These are phyloP conservation scores for Nymphicus hollandicus DNA, from an alignment of 2,113 vertebrate species.

Conservation along the genomic window DNA sequence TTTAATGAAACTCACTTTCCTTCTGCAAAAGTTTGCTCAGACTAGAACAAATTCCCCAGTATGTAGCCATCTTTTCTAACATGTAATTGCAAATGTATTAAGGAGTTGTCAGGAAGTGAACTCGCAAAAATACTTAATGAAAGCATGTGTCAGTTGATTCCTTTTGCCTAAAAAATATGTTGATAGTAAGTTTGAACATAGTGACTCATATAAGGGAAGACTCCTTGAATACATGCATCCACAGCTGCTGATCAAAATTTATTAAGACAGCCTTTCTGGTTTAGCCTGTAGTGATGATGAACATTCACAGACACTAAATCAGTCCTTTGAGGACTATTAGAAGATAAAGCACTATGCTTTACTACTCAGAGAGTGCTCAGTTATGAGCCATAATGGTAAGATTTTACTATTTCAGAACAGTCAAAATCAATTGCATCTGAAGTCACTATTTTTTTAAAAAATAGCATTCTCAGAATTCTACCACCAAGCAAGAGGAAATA, in stretches of 20 bases:
- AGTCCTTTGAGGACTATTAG: slow-evolving; percentile 61
- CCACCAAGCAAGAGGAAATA: background rate
- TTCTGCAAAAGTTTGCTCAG: background rate
- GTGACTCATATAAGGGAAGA: background rate
- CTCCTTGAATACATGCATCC: background rate
- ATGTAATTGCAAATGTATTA: background rate
- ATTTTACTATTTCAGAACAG: background rate
- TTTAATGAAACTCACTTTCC: background rate
- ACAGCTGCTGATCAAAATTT: background rate
- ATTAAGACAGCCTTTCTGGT: background rate
- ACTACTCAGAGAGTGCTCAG: background rate
- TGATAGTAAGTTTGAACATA: background rate
- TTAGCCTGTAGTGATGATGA: slow-evolving; percentile 2
- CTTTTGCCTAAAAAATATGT: background rate
- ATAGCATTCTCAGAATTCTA: background rate
- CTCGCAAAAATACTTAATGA: background rate
- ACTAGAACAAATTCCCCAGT: background rate
- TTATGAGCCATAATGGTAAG: background rate
- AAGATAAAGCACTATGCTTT: background rate
- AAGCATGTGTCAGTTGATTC: background rate
- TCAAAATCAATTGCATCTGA: background rate
- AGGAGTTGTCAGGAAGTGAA: background rate
- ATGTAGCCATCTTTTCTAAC: background rate
- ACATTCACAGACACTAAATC: slow-evolving; percentile 6
- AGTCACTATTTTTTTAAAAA: background rate